Evolutionary conservation across 1,140 invertebrate species (phyloP), one percentile per base, ranked within the genome.

Genomic region (Samia ricini): DNA sequence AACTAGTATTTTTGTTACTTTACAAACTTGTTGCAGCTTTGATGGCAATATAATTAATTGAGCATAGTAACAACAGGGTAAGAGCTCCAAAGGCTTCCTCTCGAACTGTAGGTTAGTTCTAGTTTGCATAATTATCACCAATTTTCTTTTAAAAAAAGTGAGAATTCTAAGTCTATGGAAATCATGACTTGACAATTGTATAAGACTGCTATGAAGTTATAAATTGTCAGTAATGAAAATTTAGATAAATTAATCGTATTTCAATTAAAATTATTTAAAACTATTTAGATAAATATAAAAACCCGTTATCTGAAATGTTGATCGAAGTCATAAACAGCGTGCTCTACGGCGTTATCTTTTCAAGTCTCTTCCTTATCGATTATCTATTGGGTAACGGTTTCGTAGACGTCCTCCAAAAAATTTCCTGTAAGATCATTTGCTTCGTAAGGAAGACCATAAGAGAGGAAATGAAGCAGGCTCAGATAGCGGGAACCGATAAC

Each of bases 331-430:
- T 67, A 10, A 69, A 61, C 24, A 42, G 56, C 22, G 36, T 74
- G 0, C 24, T 81, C n/a, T 85, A 81, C 24, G 63, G 72, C 5
- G 26, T 51, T 4, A 62, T 73, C 26, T 66, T 88, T 12, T 22
- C 77, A 0, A 78, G 75, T 61, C 60, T 86, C 0, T 66, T 86
- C 21, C 20, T 77, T 1, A 64, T 85, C 0, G 86, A 88, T 50
- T 82, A 80, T 42, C 10, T 77, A 5, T 56, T 86, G 5, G 86
- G 83, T 2, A 83, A 85, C 68, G 83, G 83, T 1, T 75, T 86
- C 12, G 65, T 83, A 3, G 76, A 77, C 19, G 64, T 75, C 23
- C 60, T 76, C 2, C 63, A 74, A 21, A 79, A 48, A 21, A 26
- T 75, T 0, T 57, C 78, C 23, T 83, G 77, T 52, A 79, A 74